Evolutionary conservation across 2,113 vertebrate species (phyloP), one percentile per base, ranked within the genome.

Genomic region (Nothoprocta perdicaria): DNA sequence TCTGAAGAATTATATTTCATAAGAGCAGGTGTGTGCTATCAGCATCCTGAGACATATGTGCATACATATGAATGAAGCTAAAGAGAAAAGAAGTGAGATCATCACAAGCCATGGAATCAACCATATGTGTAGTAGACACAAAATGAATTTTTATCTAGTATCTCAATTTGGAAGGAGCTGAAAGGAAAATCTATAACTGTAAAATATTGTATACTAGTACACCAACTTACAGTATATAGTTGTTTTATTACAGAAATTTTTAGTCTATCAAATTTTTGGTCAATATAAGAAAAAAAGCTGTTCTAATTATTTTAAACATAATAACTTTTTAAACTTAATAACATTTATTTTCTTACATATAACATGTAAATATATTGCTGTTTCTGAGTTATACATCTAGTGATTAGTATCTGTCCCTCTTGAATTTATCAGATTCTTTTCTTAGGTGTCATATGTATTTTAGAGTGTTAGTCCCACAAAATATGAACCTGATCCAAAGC

Each of bases 401-500:
- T 31, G 53, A 31, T 57, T 55, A 29, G 26, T 53, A 53, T 53
- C 5, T 74, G 3, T 67, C 41, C 63, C 69, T 9, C 16, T 46
- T 90, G 21, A 3, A 40, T 73, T 83, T 90, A 63, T 78, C 43
- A 72, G 8, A 67, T 66, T 0, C 14, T 55, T 80, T 95, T 71
- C 13, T 77, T 80, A 55, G 2, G 18, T 63, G 71, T 12, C 11
- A 62, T 33, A 17, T 41, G 63, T 45, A 80, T 71, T 92, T 90
- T 88, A 57, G 86, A 76, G 35, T 17, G 14, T 35, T 80, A 60
- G 35, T 57, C 5, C 27, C 24, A 38, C 16, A 53, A 81, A 85
- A 67, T 52, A 73, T 46, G 41, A 84, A 88, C 65, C 18, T 75
- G 31, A 63, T 80, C 29, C 23, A 80, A 86, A 88, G 88, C 21